Evolutionary conservation across 2,888 invertebrate genomes (phyloP).

Genomic region (Melinaea menophilus): DNA sequence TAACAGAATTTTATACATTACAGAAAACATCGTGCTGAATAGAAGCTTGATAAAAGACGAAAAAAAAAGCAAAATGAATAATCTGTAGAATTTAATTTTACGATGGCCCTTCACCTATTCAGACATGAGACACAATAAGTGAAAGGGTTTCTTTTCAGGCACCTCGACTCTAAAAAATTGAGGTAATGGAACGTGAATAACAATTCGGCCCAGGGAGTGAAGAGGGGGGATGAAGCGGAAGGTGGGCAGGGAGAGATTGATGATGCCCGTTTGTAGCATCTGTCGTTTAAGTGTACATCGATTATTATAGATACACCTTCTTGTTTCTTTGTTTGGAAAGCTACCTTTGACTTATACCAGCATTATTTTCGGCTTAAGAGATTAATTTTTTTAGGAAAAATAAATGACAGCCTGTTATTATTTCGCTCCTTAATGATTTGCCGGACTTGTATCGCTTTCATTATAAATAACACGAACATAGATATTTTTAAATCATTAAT

Average conservation of each 20-base stretch:
- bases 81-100: conserved; percentile 66
- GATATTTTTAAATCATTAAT: no score
- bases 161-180: conserved; percentile 73
- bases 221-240: conserved; percentile 41
- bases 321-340: conserved; percentile 70
- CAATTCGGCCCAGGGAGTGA: conserved; percentile 58
- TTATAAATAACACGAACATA: no score
- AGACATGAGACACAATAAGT: conserved; percentile 70
- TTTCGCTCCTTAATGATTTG: conserved; percentile 32
- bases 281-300: conserved; percentile 76
- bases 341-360: conserved; percentile 55
- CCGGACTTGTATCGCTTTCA: no score
- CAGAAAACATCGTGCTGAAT: conserved; percentile 28
- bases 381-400: conserved; percentile 64
- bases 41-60: conserved; percentile 38
- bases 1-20: not conserved
- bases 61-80: conserved; percentile 49
- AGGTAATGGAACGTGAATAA: conserved; percentile 77
- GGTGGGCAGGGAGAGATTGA: conserved; percentile 60
- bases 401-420: conserved; percentile 66
- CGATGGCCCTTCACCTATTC: conserved; percentile 61
- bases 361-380: conserved; percentile 41
- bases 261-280: conserved; percentile 76
- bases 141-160: conserved; percentile 73
- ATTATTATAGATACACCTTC: conserved; percentile 73